phyloP scores from a whole-genome alignment of 2,113 vertebrate species.

The Cathartes aura region DNA sequence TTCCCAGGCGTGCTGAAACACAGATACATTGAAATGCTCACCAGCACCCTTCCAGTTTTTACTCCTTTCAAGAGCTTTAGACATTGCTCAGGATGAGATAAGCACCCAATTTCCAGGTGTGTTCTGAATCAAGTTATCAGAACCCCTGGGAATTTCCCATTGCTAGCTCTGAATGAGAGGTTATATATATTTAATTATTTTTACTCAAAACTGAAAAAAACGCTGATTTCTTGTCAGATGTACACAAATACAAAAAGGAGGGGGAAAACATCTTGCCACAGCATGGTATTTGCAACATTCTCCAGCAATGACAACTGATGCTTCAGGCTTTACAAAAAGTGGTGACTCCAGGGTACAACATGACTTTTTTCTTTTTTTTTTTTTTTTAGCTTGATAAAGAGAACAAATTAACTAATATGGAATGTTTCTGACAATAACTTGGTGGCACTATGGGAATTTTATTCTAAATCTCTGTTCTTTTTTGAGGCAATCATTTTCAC shows the following conservation, averaged over 20 bases:
- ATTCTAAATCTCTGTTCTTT: neutral
- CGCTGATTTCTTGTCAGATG: neutral
- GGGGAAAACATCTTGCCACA: neutral
- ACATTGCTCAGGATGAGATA: neutral
- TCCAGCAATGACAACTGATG: neutral
- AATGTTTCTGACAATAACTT: neutral
- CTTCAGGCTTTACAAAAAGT: neutral
- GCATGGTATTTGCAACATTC: neutral
- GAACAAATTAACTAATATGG: neutral
- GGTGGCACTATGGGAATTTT: neutral
- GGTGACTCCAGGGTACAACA: neutral
- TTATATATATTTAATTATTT: neutral
- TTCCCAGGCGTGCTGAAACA: neutral
- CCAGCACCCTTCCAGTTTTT: neutral
- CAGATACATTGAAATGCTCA: neutral
- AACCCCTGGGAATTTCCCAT: neutral
- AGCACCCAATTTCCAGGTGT: neutral
- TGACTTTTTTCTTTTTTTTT: neutral
- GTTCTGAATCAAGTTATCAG: neutral
- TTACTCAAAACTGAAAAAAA: neutral
- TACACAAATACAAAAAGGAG: neutral
- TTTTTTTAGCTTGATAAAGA: neutral
- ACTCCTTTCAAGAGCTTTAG: neutral
- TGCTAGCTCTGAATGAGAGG: neutral
- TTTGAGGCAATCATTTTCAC: neutral